Conservation (phyloP, 1,140 invertebrate genomes). For the Pemphigus obesinymphae region DNA sequence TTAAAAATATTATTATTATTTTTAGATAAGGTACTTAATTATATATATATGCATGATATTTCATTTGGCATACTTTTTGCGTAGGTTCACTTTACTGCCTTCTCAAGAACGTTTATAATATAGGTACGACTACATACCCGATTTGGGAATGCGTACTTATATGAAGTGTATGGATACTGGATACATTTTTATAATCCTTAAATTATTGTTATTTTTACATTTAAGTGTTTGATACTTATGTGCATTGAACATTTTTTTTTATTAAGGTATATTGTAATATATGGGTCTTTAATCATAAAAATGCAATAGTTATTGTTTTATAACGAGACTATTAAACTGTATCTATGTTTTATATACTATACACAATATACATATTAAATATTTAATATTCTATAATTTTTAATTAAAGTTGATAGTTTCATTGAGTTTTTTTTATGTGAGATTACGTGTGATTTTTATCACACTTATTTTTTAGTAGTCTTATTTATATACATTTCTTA, state of each 20-base stretch:
- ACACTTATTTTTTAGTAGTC: not conserved
- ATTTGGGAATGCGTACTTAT: not conserved
- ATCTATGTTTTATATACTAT: no score
- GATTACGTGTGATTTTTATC: not conserved
- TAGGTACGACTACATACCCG: not conserved
- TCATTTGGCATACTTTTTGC: not conserved
- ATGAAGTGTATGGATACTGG: no score
- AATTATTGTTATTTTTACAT: not conserved
- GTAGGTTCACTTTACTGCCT: not conserved
- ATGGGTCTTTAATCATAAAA: not conserved
- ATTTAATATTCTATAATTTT: not conserved
- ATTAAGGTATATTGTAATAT: not conserved
- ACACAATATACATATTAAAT: no score
- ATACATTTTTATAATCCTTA: not conserved
- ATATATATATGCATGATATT: not conserved
- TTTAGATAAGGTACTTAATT: not conserved
- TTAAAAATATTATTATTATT: not conserved
- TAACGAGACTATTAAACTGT: not conserved
- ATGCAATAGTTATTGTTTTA: not conserved
- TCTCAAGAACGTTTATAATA: slow-evolving; percentile 5
- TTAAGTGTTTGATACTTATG: not conserved
- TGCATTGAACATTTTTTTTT: not conserved
- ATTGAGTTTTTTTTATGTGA: no score
- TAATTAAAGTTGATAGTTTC: not conserved
- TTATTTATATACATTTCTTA: no score